phyloP scores from a whole-genome alignment of 1,140 invertebrate genomes.

The Lysiphlebus fabarum region DNA sequence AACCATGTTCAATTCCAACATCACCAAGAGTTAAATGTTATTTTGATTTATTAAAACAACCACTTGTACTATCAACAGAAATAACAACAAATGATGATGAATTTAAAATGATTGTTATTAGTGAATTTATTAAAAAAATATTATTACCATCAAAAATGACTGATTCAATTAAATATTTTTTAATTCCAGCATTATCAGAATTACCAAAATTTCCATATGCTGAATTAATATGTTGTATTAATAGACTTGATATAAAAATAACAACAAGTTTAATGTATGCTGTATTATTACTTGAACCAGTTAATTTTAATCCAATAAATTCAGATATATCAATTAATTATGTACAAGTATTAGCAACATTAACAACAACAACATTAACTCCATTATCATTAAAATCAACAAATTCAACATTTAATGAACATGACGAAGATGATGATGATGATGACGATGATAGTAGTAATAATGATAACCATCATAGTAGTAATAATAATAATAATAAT shows the following conservation, averaged over 20 bases:
- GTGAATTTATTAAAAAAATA: slow-evolving; percentile 42
- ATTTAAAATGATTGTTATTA: slow-evolving; percentile 44
- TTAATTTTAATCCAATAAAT: slow-evolving; percentile 55
- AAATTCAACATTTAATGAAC: slow-evolving; percentile 20
- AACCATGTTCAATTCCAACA: slow-evolving; percentile 66
- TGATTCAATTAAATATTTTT: slow-evolving; percentile 47
- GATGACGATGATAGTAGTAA: no score
- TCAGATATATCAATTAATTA: slow-evolving; percentile 42
- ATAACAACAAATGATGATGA: slow-evolving; percentile 35
- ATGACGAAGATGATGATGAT: slow-evolving; percentile 25
- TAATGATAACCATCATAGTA: no score
- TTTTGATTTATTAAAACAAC: slow-evolving; percentile 72
- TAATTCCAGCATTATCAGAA: slow-evolving; percentile 55
- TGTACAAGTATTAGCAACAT: slow-evolving; percentile 47
- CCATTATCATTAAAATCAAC: slow-evolving; percentile 9
- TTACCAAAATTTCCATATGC: slow-evolving; percentile 53
- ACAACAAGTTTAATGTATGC: slow-evolving; percentile 60
- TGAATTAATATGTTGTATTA: slow-evolving; percentile 53
- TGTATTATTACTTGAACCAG: slow-evolving; percentile 65
- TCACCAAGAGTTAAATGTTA: slow-evolving; percentile 72
- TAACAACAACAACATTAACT: slow-evolving; percentile 36
- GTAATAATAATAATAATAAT: slow-evolving; percentile 17
- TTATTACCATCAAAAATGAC: slow-evolving; percentile 45
- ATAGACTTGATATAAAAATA: slow-evolving; percentile 43
- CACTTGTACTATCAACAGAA: slow-evolving; percentile 58